Conservation (phyloP, 2,797 vertebrate genomes). For the Apogon hyalosoma region DNA sequence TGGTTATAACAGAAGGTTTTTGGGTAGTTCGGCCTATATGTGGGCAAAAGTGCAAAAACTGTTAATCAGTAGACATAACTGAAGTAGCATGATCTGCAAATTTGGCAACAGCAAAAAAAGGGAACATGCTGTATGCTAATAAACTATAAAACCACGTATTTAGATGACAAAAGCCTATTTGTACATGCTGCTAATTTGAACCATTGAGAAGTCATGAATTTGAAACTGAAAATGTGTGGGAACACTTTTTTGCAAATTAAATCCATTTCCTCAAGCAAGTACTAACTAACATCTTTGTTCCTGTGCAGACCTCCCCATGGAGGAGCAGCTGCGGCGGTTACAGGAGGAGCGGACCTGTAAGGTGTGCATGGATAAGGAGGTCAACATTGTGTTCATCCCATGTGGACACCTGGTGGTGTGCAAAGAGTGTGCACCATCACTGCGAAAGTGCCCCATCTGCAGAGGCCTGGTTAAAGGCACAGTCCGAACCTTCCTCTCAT, state of each 20-base stretch:
- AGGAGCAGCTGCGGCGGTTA: conserved; percentile 93
- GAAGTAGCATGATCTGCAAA: no score
- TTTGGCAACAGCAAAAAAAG: no score
- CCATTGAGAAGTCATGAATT: background rate
- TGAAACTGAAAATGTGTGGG: background rate
- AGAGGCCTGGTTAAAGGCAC: conserved; percentile 97
- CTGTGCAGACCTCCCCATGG: conserved; percentile 91
- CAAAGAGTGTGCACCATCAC: conserved; percentile 95
- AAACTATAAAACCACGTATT: no score
- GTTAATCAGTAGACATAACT: no score
- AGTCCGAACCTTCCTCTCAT: conserved; percentile 96
- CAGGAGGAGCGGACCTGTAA: conserved; percentile 98
- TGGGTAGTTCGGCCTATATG: no score
- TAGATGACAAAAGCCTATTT: no score
- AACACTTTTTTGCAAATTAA: background rate
- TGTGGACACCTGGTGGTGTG: conserved; percentile 98
- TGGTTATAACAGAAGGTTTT: no score
- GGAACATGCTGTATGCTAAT: no score
- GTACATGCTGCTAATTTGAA: background rate
- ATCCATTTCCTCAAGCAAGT: background rate
- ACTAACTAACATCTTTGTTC: no score
- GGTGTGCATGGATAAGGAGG: conserved; percentile 99
- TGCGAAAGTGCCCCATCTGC: conserved; percentile 97
- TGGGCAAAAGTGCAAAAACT: no score
- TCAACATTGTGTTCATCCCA: conserved; percentile 98